Evolutionary conservation across 2,888 invertebrate genomes (phyloP).

Genomic region (Hipparchia semele): DNA sequence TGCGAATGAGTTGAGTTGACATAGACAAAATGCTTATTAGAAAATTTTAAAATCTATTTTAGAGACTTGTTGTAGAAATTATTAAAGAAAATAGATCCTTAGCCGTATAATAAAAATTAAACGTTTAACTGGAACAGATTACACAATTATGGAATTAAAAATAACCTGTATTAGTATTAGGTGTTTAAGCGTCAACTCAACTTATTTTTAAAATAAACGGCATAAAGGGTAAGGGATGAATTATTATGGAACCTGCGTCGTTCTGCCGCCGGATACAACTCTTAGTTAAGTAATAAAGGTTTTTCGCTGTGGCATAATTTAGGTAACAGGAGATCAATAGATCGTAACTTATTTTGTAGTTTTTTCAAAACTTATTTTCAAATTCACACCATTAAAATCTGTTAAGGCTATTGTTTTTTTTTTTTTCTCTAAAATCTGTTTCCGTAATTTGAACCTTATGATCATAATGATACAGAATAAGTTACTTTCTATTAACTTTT

Average conservation of each 20-base stretch:
- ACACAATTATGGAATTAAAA: constrained; percentile 5
- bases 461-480: no score
- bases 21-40: constrained; percentile 20
- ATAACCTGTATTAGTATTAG: constrained; percentile 7
- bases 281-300: background rate
- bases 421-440: no score
- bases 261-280: constrained; percentile 12
- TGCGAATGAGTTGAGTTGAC: constrained; percentile 30
- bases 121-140: constrained; percentile 16
- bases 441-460: no score
- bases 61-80: constrained; percentile 19
- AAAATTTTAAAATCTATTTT: constrained; percentile 20
- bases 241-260: constrained; percentile 22
- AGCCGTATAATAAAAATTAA: constrained; percentile 20
- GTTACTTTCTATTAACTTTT: no score
- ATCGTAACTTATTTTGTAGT: no score
- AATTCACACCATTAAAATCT: no score
- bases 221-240: constrained; percentile 26
- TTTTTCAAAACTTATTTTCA: no score
- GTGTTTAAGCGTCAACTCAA: constrained; percentile 20
- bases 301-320: no score
- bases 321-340: no score
- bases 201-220: constrained; percentile 24
- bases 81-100: constrained; percentile 25
- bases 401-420: no score